Base-by-base conservation (phyloP, 2,797 vertebrate genomes). In the Aythya fuligula region DNA sequence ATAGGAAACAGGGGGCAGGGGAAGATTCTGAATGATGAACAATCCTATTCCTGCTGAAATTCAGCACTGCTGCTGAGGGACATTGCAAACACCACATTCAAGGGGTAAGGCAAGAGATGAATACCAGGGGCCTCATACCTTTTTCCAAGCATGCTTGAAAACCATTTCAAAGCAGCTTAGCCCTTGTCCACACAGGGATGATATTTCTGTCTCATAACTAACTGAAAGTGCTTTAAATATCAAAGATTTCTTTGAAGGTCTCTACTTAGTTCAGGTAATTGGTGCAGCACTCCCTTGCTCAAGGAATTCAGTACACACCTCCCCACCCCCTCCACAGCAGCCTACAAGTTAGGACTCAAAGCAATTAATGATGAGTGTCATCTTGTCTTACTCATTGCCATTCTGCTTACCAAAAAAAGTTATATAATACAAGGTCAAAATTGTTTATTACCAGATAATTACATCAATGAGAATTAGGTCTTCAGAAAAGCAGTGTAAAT, bases 291-390 rank as follows among this genome's bases (percentile, higher is more conserved):
- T 92, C n/a, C 32, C 18, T 71, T 71, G 25, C 47, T 45, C 66
- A 41, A 88, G 45, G 62, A 79, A 60, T 3, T 7, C 60, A 73
- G 34, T 2, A 3, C 18, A 27, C n/a, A 72, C 36, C 45, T 69
- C 81, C 43, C 28, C 64, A 43, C 66, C 45, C 66, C 72, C 60
- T 82, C 62, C 28, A 12, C 12, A 14, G 36, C 67, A 75, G 57
- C 49, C 77, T 56, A 56, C 32, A 65, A 47, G 28, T 72, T 76
- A 81, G 38, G 41, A 64, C 62, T 53, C 56, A 62, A 82, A 81
- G 81, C 54, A 79, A 91, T 65, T 83, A 87, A 72, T 81, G 85
- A 67, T 57, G 45, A 93, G 41, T 61, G 49, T 45, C 49, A 74
- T 67, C 64, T 87, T 78, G 43, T 56, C 60, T 79, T 85, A 78